Conservation (phyloP, 1,140 invertebrate genomes). For the Tetragonula clypearis region DNA sequence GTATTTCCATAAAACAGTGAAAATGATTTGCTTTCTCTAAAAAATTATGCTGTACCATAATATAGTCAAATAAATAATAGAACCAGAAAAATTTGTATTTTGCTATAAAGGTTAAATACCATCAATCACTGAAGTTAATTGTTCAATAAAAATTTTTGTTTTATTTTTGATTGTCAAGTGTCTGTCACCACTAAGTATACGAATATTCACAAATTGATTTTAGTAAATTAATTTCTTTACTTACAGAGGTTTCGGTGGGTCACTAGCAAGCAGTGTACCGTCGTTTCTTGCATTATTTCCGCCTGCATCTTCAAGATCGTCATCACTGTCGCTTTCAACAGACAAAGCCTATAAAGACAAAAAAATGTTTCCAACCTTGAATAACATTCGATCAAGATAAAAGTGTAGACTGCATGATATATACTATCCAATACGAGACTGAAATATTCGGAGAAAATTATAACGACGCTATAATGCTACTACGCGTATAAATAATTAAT, state of each 20-base stretch:
- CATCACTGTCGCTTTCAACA: constrained; percentile 81
- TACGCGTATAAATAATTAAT: background rate
- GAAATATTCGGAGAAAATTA: background rate
- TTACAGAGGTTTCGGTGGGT: constrained; percentile 98
- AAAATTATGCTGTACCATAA: background rate
- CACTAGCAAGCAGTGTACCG: constrained; percentile 96
- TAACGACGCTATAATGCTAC: background rate
- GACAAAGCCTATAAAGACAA: constrained; percentile 73
- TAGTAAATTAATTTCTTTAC: constrained; percentile 76
- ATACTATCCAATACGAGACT: background rate
- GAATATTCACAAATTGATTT: background rate
- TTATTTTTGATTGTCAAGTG: background rate
- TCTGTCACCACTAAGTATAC: background rate
- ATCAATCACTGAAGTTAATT: background rate
- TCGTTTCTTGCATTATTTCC: constrained; percentile 89
- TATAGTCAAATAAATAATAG: background rate
- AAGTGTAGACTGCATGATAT: too few relatives aligned
- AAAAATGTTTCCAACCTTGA: background rate
- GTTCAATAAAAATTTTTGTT: background rate
- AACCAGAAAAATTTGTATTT: background rate
- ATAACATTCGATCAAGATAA: background rate
- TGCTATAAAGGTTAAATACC: background rate
- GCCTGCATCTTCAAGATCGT: constrained; percentile 82
- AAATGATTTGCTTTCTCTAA: background rate
- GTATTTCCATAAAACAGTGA: background rate